Percentiles rank a stretch among this genome's conserved stretches.
Conservation (phyloP, 1,140 invertebrate genomes). For the Teleopsis dalmanni region DNA sequence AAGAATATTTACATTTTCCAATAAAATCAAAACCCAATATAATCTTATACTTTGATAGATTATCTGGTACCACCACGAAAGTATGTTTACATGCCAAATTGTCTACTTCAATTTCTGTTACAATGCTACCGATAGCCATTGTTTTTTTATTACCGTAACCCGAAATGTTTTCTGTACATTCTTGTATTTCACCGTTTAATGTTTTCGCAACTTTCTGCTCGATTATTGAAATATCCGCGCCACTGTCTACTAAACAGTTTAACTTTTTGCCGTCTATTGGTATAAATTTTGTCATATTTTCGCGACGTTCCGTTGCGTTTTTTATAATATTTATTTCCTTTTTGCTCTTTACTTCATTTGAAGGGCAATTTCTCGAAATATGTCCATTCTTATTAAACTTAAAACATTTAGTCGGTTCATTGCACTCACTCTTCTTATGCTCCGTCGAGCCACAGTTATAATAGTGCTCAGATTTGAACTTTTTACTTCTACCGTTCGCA, state of each 20-base stretch:
- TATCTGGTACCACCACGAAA: conserved; percentile 2
- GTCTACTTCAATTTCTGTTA: background rate
- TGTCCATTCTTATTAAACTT: no score
- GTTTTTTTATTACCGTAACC: conserved; percentile 1
- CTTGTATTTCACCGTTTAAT: background rate
- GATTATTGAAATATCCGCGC: background rate
- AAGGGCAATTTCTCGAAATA: no score
- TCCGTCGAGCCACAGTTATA: conserved; percentile 1
- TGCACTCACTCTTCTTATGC: conserved; percentile 1
- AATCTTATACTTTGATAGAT: conserved; percentile 1
- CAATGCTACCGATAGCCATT: background rate
- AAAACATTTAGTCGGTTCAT: conserved; percentile 1
- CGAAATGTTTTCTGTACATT: background rate
- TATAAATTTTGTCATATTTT: no score
- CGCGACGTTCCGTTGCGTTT: no score
- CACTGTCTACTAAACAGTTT: no score
- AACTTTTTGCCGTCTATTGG: no score
- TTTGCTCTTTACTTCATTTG: no score
- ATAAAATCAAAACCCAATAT: conserved; percentile 4
- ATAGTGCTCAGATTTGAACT: no score
- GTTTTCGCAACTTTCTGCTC: background rate
- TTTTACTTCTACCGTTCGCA: background rate
- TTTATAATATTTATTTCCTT: no score
- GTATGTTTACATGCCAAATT: background rate
- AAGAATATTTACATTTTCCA: background rate